Conservation (phyloP, 2,113 vertebrate genomes). For the Nothobranchius kuhntae region DNA sequence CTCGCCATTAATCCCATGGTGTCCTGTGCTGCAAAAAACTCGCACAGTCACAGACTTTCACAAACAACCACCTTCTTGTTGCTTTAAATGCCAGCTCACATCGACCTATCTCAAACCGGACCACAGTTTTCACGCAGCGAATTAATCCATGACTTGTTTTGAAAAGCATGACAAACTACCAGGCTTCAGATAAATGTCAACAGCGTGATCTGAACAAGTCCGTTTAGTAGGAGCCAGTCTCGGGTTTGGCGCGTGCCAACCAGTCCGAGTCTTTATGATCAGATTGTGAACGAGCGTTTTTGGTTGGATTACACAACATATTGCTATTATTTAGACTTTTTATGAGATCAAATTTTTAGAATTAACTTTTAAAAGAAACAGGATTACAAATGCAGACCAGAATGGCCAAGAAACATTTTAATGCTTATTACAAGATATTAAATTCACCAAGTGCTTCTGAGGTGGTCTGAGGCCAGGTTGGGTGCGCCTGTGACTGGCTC, state of each 20-base stretch:
- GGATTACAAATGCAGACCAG: too few species aligned
- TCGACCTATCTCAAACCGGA: constrained; percentile 52
- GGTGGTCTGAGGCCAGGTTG: neutral
- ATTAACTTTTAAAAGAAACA: too few species aligned
- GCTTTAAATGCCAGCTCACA: constrained; percentile 70
- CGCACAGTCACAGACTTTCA: constrained; percentile 14
- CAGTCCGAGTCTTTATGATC: neutral
- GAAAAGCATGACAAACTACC: constrained; percentile 59
- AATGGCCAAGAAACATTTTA: too few species aligned
- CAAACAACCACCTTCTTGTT: constrained; percentile 53
- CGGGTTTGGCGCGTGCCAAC: constrained; percentile 15
- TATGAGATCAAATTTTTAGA: too few species aligned
- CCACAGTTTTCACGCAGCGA: constrained; percentile 42
- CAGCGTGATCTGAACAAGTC: constrained; percentile 44
- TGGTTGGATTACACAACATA: too few species aligned
- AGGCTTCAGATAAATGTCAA: constrained; percentile 61
- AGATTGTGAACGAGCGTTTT: too few species aligned
- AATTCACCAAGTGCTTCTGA: constrained; percentile 6
- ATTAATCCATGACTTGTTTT: constrained; percentile 58
- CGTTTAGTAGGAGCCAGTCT: constrained; percentile 11
- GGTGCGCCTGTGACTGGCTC: constrained; percentile 1
- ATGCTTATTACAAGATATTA: neutral
- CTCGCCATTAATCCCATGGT: neutral
- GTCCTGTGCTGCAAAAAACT: constrained; percentile 1
- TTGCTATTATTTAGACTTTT: too few species aligned